Evolutionary conservation across 2,888 invertebrate species (phyloP), one percentile per base, ranked within the genome.

Genomic region (Dinocampus coccinellae): DNA sequence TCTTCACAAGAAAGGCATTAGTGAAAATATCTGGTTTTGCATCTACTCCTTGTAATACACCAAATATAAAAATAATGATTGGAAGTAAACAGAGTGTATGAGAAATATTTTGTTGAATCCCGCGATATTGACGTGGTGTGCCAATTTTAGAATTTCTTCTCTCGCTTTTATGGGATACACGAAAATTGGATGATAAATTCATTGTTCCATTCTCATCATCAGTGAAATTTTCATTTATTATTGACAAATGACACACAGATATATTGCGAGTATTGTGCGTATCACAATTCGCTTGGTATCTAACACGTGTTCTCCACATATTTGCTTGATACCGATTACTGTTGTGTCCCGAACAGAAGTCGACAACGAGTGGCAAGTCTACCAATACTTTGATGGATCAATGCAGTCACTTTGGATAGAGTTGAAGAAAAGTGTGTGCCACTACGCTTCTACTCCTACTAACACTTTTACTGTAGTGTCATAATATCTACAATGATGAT

Each of bases 1-100:
- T 93, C 81, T 94, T 92, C 82, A 99, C 98, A 87, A 97, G 91
- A 91, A 99, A 99, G 70, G 96, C 94, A 89, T 98, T 98, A 87
- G 98, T 98, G 90, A 97, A 97, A 82, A 99, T 93, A 86, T 96
- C 93, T 80, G 84, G 84, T 61, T 79, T 82, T 70, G 82, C 83
- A 11, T 76, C 72, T 65, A 75, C 77, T 24, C 63, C 71, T 26
- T 55, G 66, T 16, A 52, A 24, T 7, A 36, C 69, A 33, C 70
- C 65, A 55, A 78, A 67, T 47, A 79, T 65, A 20, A 77, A 53
- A 53, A 74, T 47, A 61, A 77, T 58, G 47, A 70, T 72, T 62
- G 73, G 70, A 34, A 57, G 53, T 65, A 58, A 77, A 16, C 20
- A 39, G 42, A 63, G 55, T 66, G 9, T 75, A 39, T 29, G 53